Percentiles rank a stretch among this genome's conserved stretches.
Conservation (phyloP, 2,797 vertebrate genomes). For the Lemur catta region DNA sequence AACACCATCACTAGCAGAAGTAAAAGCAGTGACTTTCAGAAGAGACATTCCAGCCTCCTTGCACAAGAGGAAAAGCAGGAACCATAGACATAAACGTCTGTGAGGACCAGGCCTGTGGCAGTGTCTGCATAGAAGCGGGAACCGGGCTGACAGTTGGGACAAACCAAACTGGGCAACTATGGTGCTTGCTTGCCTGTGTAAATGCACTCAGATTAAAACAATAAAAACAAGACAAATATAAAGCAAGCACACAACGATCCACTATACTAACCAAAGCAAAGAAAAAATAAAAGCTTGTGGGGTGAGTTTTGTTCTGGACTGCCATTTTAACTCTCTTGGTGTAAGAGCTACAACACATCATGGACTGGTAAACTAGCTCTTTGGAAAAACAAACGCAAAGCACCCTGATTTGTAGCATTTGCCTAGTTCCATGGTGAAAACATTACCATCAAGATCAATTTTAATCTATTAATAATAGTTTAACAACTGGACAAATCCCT, state of each 20-base stretch:
- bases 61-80: background rate
- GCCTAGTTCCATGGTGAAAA: background rate
- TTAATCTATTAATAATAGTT: background rate
- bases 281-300: background rate
- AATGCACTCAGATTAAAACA: background rate
- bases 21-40: background rate
- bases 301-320: too few relatives aligned
- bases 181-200: background rate
- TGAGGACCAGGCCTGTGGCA: background rate
- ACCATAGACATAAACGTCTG: too few relatives aligned
- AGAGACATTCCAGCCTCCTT: background rate
- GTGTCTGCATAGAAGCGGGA: too few relatives aligned
- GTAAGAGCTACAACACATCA: rapidly evolving
- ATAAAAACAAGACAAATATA: background rate
- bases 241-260: background rate
- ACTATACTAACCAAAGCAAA: too few relatives aligned
- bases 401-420: background rate
- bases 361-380: background rate
- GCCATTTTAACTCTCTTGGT: background rate
- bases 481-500: background rate
- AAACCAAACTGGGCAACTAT: background rate
- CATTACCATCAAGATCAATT: too few relatives aligned
- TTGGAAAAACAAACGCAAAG: too few relatives aligned
- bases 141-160: too few relatives aligned
- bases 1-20: background rate